Evolutionary conservation across 1,140 invertebrate genomes (phyloP), one percentile per base, ranked within the genome.

Genomic region (Teleogryllus occipitalis): DNA sequence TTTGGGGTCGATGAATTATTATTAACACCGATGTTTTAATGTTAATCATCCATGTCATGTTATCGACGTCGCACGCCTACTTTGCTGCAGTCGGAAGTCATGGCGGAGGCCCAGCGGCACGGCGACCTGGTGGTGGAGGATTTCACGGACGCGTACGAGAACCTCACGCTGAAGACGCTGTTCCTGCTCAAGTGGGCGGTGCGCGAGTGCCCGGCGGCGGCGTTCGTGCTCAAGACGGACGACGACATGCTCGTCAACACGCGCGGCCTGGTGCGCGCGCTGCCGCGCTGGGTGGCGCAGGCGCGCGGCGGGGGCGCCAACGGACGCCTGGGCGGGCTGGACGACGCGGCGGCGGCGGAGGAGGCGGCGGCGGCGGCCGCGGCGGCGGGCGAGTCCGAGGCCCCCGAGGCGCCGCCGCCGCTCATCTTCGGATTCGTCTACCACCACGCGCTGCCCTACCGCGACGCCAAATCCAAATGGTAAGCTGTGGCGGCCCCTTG

Each of bases 401-500:
- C 54, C 0, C 54, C 93, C 83, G 87, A 84, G n/a, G 90, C 90
- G 49, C 88, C 91, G 27, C 91, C 90, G 81, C 89, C 89, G 78
- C 89, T 90, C 10, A 93, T 97, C 81, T 95, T 92, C 83, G 95
- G 95, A 0, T 90, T 94, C 54, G 85, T 96, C 77, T 93, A 94
- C 0, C 91, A 91, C 81, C 93, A 92, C 83, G 96, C 94, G 93
- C 93, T 93, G 83, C 95, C 95, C 0, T 93, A 95, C 80, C 88
- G 95, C 39, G 94, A 94, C 82, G 92, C 90, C 82, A 92, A 91
- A 83, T 95, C 93, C 74, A 97, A 97, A 84, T 96, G 96, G 85
- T 96, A 92, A 84, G 92, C 96, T 27, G 93, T 94, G n/a, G n/a
- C n/a, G n/a, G n/a, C n/a, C n/a, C n/a, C n/a, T n/a, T n/a, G n/a